Evolutionary conservation across 92 coral and sea anemone genomes (phyloP).

Genomic region (Zoanthus solanderi): DNA sequence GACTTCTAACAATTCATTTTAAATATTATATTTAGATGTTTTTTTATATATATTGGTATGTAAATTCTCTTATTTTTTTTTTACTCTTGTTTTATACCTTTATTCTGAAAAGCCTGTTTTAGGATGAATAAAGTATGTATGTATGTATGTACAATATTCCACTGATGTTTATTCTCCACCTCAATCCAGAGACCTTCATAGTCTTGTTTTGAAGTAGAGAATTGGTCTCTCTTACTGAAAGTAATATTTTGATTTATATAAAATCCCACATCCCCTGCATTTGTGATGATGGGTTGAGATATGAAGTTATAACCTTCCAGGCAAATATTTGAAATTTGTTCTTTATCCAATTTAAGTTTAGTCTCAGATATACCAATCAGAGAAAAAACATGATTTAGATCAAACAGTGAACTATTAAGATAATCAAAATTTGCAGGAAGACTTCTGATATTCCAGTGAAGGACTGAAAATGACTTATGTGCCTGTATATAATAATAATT

Average conservation of each 20-base stretch:
- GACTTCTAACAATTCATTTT: too few species aligned
- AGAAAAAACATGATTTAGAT: constrained; percentile 26
- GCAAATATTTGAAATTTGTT: neutral
- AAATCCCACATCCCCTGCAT: constrained; percentile 52
- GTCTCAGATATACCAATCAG: constrained; percentile 63
- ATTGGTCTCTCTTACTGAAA: constrained; percentile 25
- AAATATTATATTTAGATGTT: too few species aligned
- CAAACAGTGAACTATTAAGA: too few species aligned
- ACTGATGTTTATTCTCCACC: constrained; percentile 43
- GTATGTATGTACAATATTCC: neutral
- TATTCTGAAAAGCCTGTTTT: too few species aligned
- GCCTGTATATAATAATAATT: too few species aligned
- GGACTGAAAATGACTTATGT: too few species aligned
- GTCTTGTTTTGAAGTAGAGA: constrained; percentile 31
- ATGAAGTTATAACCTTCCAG: constrained; percentile 56
- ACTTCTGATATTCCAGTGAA: too few species aligned
- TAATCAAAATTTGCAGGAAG: too few species aligned
- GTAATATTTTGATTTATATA: constrained; percentile 25
- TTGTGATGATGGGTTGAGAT: constrained; percentile 49
- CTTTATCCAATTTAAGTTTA: constrained; percentile 6
- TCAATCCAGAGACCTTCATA: constrained; percentile 64
- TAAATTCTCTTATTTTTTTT: too few species aligned
- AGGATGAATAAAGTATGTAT: too few species aligned
- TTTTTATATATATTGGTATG: too few species aligned
- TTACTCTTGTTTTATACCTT: too few species aligned